These are phyloP conservation scores for Morus bassanus DNA, from an alignment of 2,797 vertebrate species.

Conservation along the genomic window DNA sequence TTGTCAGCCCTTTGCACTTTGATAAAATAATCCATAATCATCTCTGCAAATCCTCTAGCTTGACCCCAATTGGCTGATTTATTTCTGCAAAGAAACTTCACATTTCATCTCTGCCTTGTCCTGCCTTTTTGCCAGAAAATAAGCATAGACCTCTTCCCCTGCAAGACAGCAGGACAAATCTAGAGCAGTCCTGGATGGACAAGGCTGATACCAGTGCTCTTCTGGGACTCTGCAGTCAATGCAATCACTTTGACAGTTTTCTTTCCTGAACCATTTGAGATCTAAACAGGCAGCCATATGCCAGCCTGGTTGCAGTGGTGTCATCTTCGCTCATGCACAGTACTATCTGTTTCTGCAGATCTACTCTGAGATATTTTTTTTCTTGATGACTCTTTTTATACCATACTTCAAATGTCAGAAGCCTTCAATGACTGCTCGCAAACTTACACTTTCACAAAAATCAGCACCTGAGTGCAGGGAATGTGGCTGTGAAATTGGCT, in stretches of 20 bases:
- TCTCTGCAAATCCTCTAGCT: neutral
- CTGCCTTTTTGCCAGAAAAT: neutral
- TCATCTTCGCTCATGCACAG: neutral
- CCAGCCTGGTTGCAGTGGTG: neutral
- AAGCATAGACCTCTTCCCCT: neutral
- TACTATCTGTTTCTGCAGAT: neutral
- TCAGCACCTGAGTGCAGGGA: neutral
- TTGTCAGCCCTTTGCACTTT: conserved; percentile 1
- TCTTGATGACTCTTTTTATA: neutral
- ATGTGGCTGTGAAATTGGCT: neutral
- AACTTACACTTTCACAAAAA: neutral
- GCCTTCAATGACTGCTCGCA: neutral
- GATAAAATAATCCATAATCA: conserved; percentile 21
- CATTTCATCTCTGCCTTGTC: neutral
- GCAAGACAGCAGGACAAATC: neutral
- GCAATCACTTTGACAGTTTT: neutral
- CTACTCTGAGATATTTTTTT: neutral
- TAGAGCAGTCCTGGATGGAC: neutral
- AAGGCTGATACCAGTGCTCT: neutral
- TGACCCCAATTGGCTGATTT: neutral
- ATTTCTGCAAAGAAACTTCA: neutral
- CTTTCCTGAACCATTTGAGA: neutral
- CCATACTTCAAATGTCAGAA: neutral
- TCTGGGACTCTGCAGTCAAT: neutral
- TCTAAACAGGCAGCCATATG: neutral